These are phyloP conservation scores for Troides aeacus DNA, from an alignment of 2,888 invertebrate species.

Conservation along the genomic window DNA sequence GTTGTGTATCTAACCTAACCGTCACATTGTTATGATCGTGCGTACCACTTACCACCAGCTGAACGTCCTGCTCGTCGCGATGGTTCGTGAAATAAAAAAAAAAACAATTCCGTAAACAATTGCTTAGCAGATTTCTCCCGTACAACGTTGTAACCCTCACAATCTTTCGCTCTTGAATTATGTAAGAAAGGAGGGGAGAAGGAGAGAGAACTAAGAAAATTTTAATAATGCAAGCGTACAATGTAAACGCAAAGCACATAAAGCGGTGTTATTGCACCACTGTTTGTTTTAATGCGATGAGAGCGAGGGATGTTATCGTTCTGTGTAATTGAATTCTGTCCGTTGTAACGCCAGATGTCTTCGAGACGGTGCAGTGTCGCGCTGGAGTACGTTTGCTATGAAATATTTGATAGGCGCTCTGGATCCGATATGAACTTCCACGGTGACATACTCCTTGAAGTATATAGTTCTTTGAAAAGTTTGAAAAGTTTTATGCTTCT, in stretches of 20 bases:
- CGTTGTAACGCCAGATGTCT: constrained; percentile 45
- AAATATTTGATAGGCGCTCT: constrained; percentile 65
- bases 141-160: constrained; percentile 25
- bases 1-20: too few relatives aligned
- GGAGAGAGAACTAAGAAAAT: constrained; percentile 26
- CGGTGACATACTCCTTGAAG: not conserved
- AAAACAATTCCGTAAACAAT: too few relatives aligned
- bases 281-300: constrained; percentile 47
- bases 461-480: too few relatives aligned
- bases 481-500: too few relatives aligned
- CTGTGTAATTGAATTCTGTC: constrained; percentile 56
- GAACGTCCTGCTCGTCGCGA: too few relatives aligned
- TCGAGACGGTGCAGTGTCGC: constrained; percentile 43
- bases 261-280: constrained; percentile 43
- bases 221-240: constrained; percentile 31
- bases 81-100: too few relatives aligned
- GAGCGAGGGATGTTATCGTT: constrained; percentile 46
- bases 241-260: constrained; percentile 32
- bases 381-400: constrained; percentile 61
- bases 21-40: too few relatives aligned
- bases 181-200: constrained; percentile 15
- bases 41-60: too few relatives aligned
- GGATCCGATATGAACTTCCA: constrained; percentile 33
- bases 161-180: constrained; percentile 27
- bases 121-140: too few relatives aligned